Conservation (phyloP, 2,797 vertebrate species). For the Falco novaeseelandiae region DNA sequence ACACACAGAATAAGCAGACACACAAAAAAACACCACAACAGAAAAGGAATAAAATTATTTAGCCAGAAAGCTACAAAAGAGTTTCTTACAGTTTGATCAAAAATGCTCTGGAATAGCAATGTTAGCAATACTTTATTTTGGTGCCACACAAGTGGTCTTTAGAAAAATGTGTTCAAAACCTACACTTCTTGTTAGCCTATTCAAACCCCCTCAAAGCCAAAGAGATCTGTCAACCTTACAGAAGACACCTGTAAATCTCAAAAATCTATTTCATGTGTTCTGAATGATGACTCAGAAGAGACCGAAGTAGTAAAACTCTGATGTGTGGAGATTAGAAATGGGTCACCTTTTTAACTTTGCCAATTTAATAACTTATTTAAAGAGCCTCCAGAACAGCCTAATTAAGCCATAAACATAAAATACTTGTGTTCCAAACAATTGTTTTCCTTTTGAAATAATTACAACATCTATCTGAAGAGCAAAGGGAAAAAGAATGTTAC, state of each 20-base stretch:
- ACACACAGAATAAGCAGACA: background rate
- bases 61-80: background rate
- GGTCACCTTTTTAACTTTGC: background rate
- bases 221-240: background rate
- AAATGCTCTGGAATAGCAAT: background rate
- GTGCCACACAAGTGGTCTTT: background rate
- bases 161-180: background rate
- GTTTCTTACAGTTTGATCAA: background rate
- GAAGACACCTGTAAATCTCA: background rate
- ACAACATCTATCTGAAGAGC: background rate
- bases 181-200: background rate
- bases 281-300: background rate
- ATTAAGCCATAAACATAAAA: background rate
- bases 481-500: slow-evolving; percentile 40
- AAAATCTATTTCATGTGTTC: background rate
- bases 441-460: background rate
- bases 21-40: background rate
- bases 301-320: background rate
- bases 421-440: background rate
- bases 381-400: background rate
- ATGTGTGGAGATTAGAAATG: background rate
- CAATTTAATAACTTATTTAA: background rate
- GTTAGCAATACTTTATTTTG: background rate
- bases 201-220: background rate
- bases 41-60: background rate